phyloP scores from a whole-genome alignment of 2,888 invertebrate genomes.

The Cancer borealis region DNA sequence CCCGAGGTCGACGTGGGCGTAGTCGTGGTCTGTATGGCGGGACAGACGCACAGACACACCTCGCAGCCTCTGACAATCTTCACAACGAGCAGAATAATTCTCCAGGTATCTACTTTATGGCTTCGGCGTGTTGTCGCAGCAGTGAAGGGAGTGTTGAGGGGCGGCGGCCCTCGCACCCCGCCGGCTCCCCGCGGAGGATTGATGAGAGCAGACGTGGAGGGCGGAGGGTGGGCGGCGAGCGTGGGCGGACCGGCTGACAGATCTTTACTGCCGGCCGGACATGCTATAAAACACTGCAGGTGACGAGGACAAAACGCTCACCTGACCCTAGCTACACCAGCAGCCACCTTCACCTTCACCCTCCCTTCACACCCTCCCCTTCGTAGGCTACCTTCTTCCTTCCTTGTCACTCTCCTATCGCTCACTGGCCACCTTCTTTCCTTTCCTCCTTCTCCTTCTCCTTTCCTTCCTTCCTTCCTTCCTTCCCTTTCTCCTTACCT shows the following conservation, averaged over 20 bases:
- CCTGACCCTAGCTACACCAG: neutral
- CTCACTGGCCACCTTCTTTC: neutral
- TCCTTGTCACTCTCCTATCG: neutral
- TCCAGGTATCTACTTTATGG: conserved; percentile 17
- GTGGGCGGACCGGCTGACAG: conserved; percentile 54
- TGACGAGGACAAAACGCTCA: conserved; percentile 61
- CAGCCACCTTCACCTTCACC: neutral
- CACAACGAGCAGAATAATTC: conserved; percentile 27
- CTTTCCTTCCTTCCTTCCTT: conserved; percentile 8
- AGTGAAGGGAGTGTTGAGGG: neutral
- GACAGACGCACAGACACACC: neutral
- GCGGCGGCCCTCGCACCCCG: conserved; percentile 18
- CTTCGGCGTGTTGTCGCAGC: conserved; percentile 1
- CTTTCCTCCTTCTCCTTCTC: neutral
- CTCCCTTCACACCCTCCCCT: neutral
- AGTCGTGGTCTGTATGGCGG: neutral
- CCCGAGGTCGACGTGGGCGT: conserved; percentile 16
- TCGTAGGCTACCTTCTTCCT: neutral
- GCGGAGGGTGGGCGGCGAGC: conserved; percentile 55
- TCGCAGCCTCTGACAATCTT: conserved; percentile 23
- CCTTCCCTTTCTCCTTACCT: neutral
- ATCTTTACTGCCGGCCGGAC: conserved; percentile 66
- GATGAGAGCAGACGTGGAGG: conserved; percentile 27
- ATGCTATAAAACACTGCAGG: conserved; percentile 59
- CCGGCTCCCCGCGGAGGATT: conserved; percentile 23